Base-by-base conservation (phyloP, 2,888 invertebrate species). In the Caenorhabditis doughertyi region DNA sequence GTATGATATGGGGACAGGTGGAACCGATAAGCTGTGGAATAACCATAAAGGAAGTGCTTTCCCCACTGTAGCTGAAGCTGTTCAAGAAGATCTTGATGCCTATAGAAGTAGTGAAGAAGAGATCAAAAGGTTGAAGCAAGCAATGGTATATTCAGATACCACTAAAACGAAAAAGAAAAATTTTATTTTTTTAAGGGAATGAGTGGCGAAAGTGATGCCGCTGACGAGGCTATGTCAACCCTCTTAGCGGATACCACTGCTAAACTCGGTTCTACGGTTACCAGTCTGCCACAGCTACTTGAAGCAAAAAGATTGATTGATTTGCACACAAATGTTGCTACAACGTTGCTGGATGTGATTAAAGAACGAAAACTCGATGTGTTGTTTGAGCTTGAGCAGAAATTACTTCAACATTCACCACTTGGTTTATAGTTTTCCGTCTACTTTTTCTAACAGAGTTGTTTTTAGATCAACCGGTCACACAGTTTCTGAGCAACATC, bases 281-380 rank as follows among this genome's bases (percentile, higher is more conserved):
- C 92, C 92, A 97, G 97, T 0, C 93, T 99, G 89, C 99, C 99
- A 0, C 97, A 98, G 92, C 94, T 99, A 29, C 94, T 99, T 93
- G 98, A 98, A 92, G 97, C 96, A 94, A 99, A 99, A 92, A 94
- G 85, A 47, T 94, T 98, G 16, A 97, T 99, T 89, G 99, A 99
- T 92, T 96, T 98, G 96, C 99, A 99, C 92, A 99, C 97, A 27
- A 98, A 97, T 86, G 95, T 99, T 84, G 99, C 99, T 3, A 99
- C 98, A 42, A 93, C 93, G 21, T 90, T 94, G 21, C 90, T 94
- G 11, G 93, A 94, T 49, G 92, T 93, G 64, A 94, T 94, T 60
- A 94, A 93, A 95, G 95, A 94, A 92, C 88, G 88, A 35, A 95
- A 98, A 87, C 93, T 99, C 65, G 99, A 99, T 92, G 96, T 96